phyloP scores from a whole-genome alignment of 2,113 vertebrate species.

The Speoplatyrhinus poulsoni region DNA sequence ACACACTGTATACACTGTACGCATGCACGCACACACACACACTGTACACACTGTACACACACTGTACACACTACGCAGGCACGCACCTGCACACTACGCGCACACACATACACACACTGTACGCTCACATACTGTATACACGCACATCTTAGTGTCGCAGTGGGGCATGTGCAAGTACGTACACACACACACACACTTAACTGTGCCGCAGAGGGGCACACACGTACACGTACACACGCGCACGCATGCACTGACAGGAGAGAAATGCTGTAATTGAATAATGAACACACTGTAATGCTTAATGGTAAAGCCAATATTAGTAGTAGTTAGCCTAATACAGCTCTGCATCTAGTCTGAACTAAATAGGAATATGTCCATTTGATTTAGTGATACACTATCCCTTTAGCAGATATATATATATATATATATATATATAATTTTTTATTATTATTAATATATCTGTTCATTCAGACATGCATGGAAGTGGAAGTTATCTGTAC shows the following conservation, averaged over 20 bases:
- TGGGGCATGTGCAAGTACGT: no score
- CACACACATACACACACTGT: neutral
- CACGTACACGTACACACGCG: neutral
- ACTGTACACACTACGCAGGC: neutral
- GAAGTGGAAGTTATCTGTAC: no score
- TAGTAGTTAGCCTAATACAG: no score
- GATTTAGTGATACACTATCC: no score
- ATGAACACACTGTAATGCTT: neutral
- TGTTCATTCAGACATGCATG: no score
- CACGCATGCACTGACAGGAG: neutral
- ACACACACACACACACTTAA: neutral
- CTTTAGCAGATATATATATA: no score
- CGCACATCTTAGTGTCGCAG: no score
- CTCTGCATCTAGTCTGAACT: no score
- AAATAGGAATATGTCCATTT: no score
- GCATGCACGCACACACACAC: slow-evolving; percentile 4
- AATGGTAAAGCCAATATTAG: slow-evolving; percentile 1
- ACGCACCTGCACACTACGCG: no score
- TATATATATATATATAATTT: no score
- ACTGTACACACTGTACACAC: neutral
- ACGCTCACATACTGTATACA: neutral
- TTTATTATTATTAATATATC: no score
- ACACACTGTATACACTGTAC: neutral
- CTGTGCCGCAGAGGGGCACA: neutral
- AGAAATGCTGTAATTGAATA: neutral